phyloP scores from a whole-genome alignment of 2,797 vertebrate genomes.

The Chanos chanos region DNA sequence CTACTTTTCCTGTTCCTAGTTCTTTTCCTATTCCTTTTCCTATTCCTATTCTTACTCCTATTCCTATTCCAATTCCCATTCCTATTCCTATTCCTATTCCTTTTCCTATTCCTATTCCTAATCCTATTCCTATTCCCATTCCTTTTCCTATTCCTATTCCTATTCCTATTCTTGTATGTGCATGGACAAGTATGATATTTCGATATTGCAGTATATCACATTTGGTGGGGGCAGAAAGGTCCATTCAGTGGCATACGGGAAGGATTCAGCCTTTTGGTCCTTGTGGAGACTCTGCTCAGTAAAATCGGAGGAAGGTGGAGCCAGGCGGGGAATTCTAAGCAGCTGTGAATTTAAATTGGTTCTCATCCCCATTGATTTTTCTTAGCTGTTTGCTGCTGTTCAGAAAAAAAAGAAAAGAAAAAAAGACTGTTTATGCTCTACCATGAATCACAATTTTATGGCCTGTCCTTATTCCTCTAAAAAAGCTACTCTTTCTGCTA shows the following conservation, averaged over 20 bases:
- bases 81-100: background rate
- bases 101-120: background rate
- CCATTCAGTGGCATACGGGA: slow-evolving; percentile 6
- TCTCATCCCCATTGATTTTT: slow-evolving; percentile 37
- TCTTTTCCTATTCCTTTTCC: background rate
- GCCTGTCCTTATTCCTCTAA: slow-evolving; percentile 16
- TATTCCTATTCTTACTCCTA: background rate
- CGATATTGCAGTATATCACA: background rate
- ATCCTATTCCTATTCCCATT: slow-evolving; percentile 2
- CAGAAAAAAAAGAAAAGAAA: slow-evolving; percentile 5
- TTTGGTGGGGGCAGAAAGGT: slow-evolving; percentile 16
- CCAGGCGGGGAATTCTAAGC: slow-evolving; percentile 17
- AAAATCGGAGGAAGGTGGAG: slow-evolving; percentile 3
- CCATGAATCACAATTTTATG: slow-evolving; percentile 42
- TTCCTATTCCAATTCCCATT: background rate
- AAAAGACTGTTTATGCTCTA: slow-evolving; percentile 7
- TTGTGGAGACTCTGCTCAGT: slow-evolving; percentile 17
- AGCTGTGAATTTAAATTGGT: slow-evolving; percentile 35
- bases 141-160: background rate
- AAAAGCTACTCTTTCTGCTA: background rate
- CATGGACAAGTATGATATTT: background rate
- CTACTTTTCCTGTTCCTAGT: background rate
- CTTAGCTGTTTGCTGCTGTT: slow-evolving; percentile 12
- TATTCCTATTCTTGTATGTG: background rate
- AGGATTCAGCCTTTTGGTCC: slow-evolving; percentile 14